These are phyloP conservation scores for Chymomyza fuscimana DNA, from an alignment of 2,888 invertebrate species.

Conservation along the genomic window DNA sequence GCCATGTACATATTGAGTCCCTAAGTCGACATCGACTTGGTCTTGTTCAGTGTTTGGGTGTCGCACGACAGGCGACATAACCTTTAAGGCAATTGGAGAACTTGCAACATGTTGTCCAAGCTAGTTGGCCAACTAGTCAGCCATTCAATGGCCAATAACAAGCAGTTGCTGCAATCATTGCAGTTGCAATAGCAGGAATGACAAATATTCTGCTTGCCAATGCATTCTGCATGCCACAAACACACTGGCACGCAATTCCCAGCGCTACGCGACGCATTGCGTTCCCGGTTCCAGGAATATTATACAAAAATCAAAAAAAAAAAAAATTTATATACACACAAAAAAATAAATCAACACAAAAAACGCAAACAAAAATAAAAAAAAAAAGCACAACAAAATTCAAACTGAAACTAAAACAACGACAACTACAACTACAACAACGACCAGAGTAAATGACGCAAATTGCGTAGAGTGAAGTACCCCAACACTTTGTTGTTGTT, in stretches of 20 bases:
- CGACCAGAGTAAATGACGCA: slow-evolving; percentile 60
- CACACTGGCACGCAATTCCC: slow-evolving; percentile 16
- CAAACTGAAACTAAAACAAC: background rate
- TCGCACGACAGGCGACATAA: slow-evolving; percentile 66
- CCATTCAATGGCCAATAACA: background rate
- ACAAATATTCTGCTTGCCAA: slow-evolving; percentile 58
- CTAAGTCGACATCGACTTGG: slow-evolving; percentile 2
- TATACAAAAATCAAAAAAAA: background rate
- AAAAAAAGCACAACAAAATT: background rate
- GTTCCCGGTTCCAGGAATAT: background rate
- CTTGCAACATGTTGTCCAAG: slow-evolving; percentile 1
- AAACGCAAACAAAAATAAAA: background rate
- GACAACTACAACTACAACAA: slow-evolving; percentile 8
- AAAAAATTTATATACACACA: background rate
- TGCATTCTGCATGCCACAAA: slow-evolving; percentile 15
- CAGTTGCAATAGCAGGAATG: slow-evolving; percentile 42
- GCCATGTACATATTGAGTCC: slow-evolving; percentile 1
- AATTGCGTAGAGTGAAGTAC: slow-evolving; percentile 43
- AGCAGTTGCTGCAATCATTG: background rate
- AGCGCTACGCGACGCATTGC: background rate
- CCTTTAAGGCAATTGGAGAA: slow-evolving; percentile 63
- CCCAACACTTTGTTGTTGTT: slow-evolving; percentile 16
- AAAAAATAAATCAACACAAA: slow-evolving; percentile 12
- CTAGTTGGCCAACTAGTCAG: background rate
- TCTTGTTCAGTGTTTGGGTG: slow-evolving; percentile 49